Percentiles rank a stretch among this genome's conserved stretches.
These are phyloP conservation scores for Aulostomus chinensis DNA, from an alignment of 2,797 vertebrate genomes.

Conservation along the genomic window DNA sequence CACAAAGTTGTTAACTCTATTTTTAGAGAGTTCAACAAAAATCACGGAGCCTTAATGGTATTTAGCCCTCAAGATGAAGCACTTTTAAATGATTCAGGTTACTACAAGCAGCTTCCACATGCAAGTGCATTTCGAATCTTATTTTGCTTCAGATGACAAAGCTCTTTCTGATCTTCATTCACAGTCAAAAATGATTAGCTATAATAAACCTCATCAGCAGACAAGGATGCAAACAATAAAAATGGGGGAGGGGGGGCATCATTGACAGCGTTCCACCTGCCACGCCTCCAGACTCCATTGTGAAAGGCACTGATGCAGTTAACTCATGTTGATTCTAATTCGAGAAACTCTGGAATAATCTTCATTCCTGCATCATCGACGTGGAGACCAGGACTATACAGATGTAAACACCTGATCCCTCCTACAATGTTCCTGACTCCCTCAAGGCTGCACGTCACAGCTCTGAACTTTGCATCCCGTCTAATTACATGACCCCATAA, in stretches of 20 bases:
- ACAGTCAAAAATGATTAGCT: too few relatives aligned
- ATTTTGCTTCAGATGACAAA: too few relatives aligned
- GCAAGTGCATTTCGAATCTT: slow-evolving; percentile 4
- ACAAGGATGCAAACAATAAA: too few relatives aligned
- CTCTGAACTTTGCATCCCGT: slow-evolving; percentile 73
- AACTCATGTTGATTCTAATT: slow-evolving; percentile 7
- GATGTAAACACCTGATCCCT: slow-evolving; percentile 59
- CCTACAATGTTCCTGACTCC: slow-evolving; percentile 62
- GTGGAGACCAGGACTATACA: too few relatives aligned
- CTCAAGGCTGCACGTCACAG: slow-evolving; percentile 62
- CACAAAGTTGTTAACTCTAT: slow-evolving; percentile 73
- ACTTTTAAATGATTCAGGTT: slow-evolving; percentile 47
- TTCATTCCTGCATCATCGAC: too few relatives aligned
- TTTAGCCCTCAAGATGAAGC: slow-evolving; percentile 32
- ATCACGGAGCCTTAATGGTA: slow-evolving; percentile 45
- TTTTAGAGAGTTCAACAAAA: slow-evolving; percentile 56
- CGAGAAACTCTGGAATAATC: too few relatives aligned
- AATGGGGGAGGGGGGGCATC: too few relatives aligned
- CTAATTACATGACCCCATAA: slow-evolving; percentile 74
- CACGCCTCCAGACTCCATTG: slow-evolving; percentile 1
- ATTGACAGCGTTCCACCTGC: slow-evolving; percentile 8
- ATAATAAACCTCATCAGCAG: too few relatives aligned
- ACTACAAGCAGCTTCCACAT: slow-evolving; percentile 10
- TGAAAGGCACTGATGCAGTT: slow-evolving; percentile 3
- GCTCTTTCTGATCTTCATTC: too few relatives aligned